A percentile compares a stretch with the other conserved stretches of the same genome.
Evolutionary conservation across 2,113 vertebrate species (phyloP).

Genomic region (Ptychochromis oligacanthus): DNA sequence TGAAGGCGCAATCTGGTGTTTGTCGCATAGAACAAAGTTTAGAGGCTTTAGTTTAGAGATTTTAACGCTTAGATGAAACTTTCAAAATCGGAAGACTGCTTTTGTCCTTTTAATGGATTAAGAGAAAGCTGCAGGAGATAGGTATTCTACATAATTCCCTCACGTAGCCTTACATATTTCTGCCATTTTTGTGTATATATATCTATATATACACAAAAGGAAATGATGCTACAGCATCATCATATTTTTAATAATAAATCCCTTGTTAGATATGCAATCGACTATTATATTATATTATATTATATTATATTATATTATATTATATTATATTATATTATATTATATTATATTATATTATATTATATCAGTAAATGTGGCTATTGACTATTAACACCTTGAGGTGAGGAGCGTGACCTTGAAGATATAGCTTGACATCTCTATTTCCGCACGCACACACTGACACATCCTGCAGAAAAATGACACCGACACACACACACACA

Average conservation of each 20-base stretch:
- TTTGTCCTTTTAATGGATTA: neutral
- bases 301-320: neutral
- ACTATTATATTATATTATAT: neutral
- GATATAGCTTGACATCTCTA: neutral
- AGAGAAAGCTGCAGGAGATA: neutral
- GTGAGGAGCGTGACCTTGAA: conserved; percentile 23
- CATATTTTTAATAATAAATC: neutral
- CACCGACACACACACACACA: neutral
- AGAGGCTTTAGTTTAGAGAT: neutral
- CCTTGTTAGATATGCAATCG: neutral
- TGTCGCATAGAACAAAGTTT: neutral
- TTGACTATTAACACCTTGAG: neutral
- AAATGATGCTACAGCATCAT: neutral
- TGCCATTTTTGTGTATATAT: neutral
- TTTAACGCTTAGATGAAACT: neutral
- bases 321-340: neutral
- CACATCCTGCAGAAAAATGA: neutral
- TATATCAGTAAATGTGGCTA: conserved; percentile 21
- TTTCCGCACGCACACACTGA: neutral
- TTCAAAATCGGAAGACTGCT: neutral
- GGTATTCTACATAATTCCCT: neutral
- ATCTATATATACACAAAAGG: neutral
- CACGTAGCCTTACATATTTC: neutral
- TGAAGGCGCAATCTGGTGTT: neutral
- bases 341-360: conserved; percentile 47